A percentile compares a stretch with the other conserved stretches of the same genome.
These are phyloP conservation scores for Epistrophe grossulariae DNA, from an alignment of 2,888 invertebrate species.

Conservation along the genomic window DNA sequence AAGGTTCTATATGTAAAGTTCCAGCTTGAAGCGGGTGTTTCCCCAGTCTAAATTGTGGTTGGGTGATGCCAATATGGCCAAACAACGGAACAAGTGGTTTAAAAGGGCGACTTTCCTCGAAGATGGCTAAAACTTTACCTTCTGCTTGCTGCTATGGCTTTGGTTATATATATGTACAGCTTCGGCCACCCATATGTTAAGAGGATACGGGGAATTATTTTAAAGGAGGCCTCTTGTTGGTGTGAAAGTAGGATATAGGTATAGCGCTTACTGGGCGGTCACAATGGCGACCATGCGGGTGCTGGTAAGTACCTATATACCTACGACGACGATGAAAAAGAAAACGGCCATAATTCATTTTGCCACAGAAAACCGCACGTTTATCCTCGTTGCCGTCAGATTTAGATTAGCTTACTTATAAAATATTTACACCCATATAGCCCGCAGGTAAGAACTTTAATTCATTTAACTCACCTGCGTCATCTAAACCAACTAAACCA, in stretches of 20 bases:
- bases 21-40: background rate
- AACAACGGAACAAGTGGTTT: conserved; percentile 25
- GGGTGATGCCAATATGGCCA: conserved; percentile 46
- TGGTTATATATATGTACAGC: background rate
- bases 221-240: conserved; percentile 2
- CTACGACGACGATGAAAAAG: conserved; percentile 1
- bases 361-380: conserved; percentile 70
- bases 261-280: conserved; percentile 26
- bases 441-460: conserved; percentile 64
- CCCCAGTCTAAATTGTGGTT: conserved; percentile 53
- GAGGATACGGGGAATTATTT: background rate
- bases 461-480: conserved; percentile 75
- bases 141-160: conserved; percentile 7
- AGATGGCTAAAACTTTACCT: conserved; percentile 66
- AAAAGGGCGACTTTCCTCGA: conserved; percentile 43
- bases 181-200: conserved; percentile 43
- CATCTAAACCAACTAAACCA: conserved; percentile 32
- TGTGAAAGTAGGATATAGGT: conserved; percentile 11
- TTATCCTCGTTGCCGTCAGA: conserved; percentile 76
- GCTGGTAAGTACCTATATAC: background rate
- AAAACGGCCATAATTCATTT: conserved; percentile 71
- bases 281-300: background rate
- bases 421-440: conserved; percentile 65
- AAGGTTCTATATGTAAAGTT: conserved; percentile 3
- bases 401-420: conserved; percentile 76